Evolutionary conservation across 2,888 invertebrate species (phyloP).

Genomic region (Tipula vernalis): DNA sequence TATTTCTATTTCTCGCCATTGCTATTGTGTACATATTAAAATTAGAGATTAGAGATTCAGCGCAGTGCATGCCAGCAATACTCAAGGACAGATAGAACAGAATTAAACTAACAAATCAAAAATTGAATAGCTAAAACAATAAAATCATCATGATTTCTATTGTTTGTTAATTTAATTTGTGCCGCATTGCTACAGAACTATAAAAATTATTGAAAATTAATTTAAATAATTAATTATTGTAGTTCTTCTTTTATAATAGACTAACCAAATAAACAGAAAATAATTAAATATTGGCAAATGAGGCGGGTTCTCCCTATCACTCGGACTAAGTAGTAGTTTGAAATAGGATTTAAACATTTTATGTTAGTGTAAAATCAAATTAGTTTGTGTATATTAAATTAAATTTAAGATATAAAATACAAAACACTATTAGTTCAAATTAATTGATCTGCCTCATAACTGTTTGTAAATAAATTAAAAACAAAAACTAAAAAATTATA

Average conservation of each 20-base stretch:
- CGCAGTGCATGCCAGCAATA: not conserved
- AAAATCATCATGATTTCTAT: not conserved
- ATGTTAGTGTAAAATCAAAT: not conserved
- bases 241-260: not conserved
- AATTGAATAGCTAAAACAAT: not conserved
- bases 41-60: constrained; percentile 25
- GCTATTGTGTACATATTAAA: constrained; percentile 36
- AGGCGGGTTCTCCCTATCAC: not conserved
- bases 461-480: not conserved
- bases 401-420: not conserved
- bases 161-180: not conserved
- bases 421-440: not conserved
- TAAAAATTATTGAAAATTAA: not conserved
- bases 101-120: not conserved
- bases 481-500: not conserved
- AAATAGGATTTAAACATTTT: not conserved
- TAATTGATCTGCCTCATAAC: not conserved
- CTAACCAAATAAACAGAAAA: not conserved
- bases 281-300: not conserved
- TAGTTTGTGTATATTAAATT: not conserved
- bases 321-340: not conserved
- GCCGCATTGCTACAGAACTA: not conserved
- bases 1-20: constrained; percentile 35
- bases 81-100: not conserved
- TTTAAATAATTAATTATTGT: not conserved